A percentile compares a stretch with the other conserved stretches of the same genome.
These are phyloP conservation scores for Chelon auratus DNA, from an alignment of 2,797 vertebrate species.

Conservation along the genomic window DNA sequence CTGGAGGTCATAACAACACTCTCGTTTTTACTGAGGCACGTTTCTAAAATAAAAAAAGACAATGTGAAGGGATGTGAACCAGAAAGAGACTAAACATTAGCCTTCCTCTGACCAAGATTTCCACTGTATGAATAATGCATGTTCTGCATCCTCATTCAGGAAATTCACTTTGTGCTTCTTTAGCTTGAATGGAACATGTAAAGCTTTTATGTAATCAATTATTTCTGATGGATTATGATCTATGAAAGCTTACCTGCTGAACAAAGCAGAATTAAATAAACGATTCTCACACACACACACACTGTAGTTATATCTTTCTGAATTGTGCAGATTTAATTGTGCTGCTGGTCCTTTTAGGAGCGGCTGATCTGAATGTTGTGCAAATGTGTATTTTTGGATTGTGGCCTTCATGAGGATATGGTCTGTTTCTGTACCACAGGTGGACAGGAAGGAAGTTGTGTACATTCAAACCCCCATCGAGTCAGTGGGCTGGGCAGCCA, in stretches of 20 bases:
- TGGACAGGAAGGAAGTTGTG: constrained; percentile 85
- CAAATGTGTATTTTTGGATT: constrained; percentile 7
- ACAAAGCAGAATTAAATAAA: constrained; percentile 37
- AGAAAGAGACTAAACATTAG: constrained; percentile 8
- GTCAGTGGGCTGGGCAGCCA: constrained; percentile 83
- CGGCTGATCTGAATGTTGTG: constrained; percentile 6
- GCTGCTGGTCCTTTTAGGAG: constrained; percentile 15
- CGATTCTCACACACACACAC: constrained; percentile 6
- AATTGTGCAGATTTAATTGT: neutral
- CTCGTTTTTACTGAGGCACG: neutral
- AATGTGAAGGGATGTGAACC: constrained; percentile 4
- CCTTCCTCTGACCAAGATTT: constrained; percentile 37
- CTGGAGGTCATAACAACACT: constrained; percentile 2
- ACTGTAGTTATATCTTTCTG: neutral
- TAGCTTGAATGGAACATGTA: constrained; percentile 38
- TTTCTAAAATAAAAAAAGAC: neutral
- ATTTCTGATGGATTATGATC: constrained; percentile 45
- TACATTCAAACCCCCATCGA: constrained; percentile 85
- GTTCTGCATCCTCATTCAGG: constrained; percentile 43
- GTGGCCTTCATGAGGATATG: constrained; percentile 3
- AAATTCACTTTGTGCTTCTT: constrained; percentile 42
- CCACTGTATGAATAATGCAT: constrained; percentile 69
- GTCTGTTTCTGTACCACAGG: constrained; percentile 76
- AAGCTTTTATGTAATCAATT: constrained; percentile 61
- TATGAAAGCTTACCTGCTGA: constrained; percentile 44